Evolutionary conservation across 2,888 invertebrate species (phyloP), one percentile per base, ranked within the genome.

Genomic region (Keiferia lycopersicella): DNA sequence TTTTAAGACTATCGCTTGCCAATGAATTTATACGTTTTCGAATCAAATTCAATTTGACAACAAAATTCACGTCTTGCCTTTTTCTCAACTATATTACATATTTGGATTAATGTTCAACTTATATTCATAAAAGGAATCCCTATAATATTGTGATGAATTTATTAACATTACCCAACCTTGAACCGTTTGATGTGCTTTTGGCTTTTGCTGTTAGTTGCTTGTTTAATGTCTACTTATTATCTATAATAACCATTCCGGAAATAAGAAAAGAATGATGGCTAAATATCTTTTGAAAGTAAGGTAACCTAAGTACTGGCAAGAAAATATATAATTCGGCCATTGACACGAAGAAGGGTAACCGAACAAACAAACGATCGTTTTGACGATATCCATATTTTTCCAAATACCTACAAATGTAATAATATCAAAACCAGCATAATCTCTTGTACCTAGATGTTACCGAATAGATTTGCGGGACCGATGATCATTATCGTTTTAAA

Each of bases 191-290:
- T 64, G 58, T 64, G 65, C 60, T 67, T 30, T 64, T 64, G 65
- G 65, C 60, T 67, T 30, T 64, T 64, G 65, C 62, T 67, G 39
- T 64, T 66, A 64, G 61, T 57, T 66, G 60, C 66, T 66, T 66
- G 63, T 66, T 66, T 50, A 58, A 38, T 58, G 58, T 58, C 39
- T 58, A 39, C 16, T 12, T 10, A 20, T 51, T 58, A 58, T n/a
- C 26, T 26, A 26, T 26, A 4, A 4, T 4, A 4, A 26, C 26
- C 26, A 41, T 12, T 41, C 3, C 45, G 16, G n/a, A 45, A 45
- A 45, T n/a, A 45, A 14, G 30, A 6, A 30, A n/a, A n/a, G n/a
- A n/a, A n/a, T n/a, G n/a, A 8, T 34, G 34, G 34, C 10, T 8
- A 8, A 34, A 34, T 34, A 34, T 34, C 34, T 4, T 4, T 34